Evolutionary conservation across 2,888 invertebrate species (phyloP).

Genomic region (Volucella zonaria): DNA sequence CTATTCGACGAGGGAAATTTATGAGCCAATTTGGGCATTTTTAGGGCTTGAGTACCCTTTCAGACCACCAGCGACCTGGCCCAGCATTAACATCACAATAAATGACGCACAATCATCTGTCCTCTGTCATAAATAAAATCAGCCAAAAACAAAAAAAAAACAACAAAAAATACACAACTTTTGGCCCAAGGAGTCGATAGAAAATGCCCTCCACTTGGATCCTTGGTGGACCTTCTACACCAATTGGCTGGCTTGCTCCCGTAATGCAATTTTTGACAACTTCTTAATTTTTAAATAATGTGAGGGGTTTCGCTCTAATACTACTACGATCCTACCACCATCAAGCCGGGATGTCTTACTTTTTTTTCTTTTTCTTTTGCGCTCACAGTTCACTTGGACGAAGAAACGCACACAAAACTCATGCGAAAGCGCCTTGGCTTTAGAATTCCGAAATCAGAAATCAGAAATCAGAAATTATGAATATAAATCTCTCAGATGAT

Average conservation of each 20-base stretch:
- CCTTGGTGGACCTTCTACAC: neutral
- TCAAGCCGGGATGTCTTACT: slow-evolving; percentile 17
- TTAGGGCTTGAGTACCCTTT: slow-evolving; percentile 64
- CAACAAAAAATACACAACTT: no score
- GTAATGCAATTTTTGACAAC: slow-evolving; percentile 54
- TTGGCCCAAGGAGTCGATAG: slow-evolving; percentile 8
- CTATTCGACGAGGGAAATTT: slow-evolving; percentile 60
- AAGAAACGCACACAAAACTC: slow-evolving; percentile 56
- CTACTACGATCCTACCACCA: slow-evolving; percentile 2
- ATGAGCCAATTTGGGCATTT: slow-evolving; percentile 67
- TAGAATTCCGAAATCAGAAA: no score
- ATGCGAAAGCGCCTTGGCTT: slow-evolving; percentile 55
- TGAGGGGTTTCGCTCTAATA: slow-evolving; percentile 31
- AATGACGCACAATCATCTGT: slow-evolving; percentile 68
- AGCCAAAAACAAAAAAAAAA: neutral
- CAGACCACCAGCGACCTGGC: slow-evolving; percentile 60
- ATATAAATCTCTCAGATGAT: slow-evolving; percentile 72
- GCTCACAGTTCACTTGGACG: neutral
- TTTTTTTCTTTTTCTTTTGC: slow-evolving; percentile 26
- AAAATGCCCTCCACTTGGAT: neutral
- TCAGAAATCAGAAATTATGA: slow-evolving; percentile 56
- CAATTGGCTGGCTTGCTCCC: neutral
- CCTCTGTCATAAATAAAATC: slow-evolving; percentile 49
- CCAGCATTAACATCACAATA: slow-evolving; percentile 53
- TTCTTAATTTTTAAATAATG: slow-evolving; percentile 66